Conservation (phyloP, 2,888 invertebrate species). For the Synanthedon myopaeformis region DNA sequence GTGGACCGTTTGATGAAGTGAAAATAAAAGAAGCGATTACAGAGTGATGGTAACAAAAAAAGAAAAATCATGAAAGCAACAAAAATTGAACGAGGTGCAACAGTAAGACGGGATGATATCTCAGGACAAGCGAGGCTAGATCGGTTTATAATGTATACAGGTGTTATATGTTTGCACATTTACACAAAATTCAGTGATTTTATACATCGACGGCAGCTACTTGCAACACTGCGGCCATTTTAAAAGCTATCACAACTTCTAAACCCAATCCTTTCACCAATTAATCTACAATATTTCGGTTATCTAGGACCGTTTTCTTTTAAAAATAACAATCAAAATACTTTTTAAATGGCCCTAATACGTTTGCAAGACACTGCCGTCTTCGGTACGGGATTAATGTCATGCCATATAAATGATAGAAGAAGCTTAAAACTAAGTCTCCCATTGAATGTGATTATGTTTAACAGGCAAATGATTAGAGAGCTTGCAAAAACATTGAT, state of each 20-base stretch:
- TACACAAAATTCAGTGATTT: slow-evolving; percentile 58
- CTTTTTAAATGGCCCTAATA: slow-evolving; percentile 2
- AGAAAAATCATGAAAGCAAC: slow-evolving; percentile 52
- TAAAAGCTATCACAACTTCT: too few species aligned
- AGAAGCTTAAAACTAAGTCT: slow-evolving; percentile 63
- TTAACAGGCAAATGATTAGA: slow-evolving; percentile 60
- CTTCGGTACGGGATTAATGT: slow-evolving; percentile 47
- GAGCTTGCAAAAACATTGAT: slow-evolving; percentile 59
- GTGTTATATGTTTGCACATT: slow-evolving; percentile 63
- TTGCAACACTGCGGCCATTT: slow-evolving; percentile 14
- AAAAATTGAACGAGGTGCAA: slow-evolving; percentile 70
- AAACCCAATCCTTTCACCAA: too few species aligned
- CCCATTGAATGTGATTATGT: slow-evolving; percentile 60
- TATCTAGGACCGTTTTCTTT: neutral
- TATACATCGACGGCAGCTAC: slow-evolving; percentile 33
- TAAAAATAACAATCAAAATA: slow-evolving; percentile 3
- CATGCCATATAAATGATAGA: slow-evolving; percentile 58
- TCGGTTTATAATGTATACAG: slow-evolving; percentile 36
- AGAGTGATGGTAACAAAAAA: slow-evolving; percentile 61
- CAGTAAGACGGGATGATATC: slow-evolving; percentile 66
- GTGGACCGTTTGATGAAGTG: slow-evolving; percentile 69
- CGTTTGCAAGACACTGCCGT: slow-evolving; percentile 14
- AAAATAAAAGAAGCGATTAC: slow-evolving; percentile 65
- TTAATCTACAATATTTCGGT: too few species aligned
- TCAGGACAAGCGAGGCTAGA: slow-evolving; percentile 68